Base-by-base conservation (phyloP, 23 tunicate genomes). In the Halocynthia aurantium region DNA sequence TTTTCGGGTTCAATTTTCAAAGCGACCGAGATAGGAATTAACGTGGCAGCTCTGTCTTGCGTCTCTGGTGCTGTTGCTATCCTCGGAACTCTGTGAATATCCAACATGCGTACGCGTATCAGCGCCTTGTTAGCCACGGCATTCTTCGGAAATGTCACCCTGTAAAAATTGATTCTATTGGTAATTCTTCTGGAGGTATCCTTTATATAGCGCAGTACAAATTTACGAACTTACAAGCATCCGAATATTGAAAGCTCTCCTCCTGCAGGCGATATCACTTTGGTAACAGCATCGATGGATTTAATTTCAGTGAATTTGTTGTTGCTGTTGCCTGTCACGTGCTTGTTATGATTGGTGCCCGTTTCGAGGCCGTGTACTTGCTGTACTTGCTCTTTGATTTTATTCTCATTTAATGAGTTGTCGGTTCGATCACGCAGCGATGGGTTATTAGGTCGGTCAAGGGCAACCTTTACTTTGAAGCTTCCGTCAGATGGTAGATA, bases 61-160 rank as follows among this genome's bases (percentile, higher is more conserved):
- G 31, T 51, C 9, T 54, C 21, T 53, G 22, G 8, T 72, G 64
- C 10, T 50, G 40, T 40, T 54, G 78, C 19, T 8, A 64, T 74
- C 31, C 19, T 22, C 0, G 97, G 97, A 50, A 86, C 78, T 77
- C 85, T 78, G 6, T 78, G 77, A n/a, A 85, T 73, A 21, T 86
- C 97, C 31, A 91, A 69, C 7, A 91, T 70, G 6, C 82, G 67
- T 5, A 91, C 44, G 55, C 97, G 80, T 40, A 91, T 75, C 68
- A 91, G 69, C 21, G 70, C 76, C 60, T 91, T 91, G 56, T 76
- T 69, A 50, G 83, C 54, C 22, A 91, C 72, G 22, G 90, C 90
- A 58, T 91, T 91, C 61, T 91, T 91, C 6, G 97, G 97, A 6
- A 91, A 76, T 65, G 81, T 82, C 15, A 91, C 50, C n/a, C 97